Evolutionary conservation across 92 coral and sea anemone species (phyloP), one percentile per base, ranked within the genome.

Genomic region (Diadumene lineata): DNA sequence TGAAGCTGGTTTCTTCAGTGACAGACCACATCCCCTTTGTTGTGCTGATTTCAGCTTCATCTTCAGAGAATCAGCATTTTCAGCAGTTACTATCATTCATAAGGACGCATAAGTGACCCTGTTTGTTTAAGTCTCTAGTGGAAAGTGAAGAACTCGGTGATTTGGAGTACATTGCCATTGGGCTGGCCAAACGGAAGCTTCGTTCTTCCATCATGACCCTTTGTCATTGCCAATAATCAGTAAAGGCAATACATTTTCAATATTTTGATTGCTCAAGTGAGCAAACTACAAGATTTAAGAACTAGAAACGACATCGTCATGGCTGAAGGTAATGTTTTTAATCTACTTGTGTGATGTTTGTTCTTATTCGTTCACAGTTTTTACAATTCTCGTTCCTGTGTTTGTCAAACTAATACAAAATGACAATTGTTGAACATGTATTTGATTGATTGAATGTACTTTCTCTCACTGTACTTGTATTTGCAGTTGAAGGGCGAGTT

Each of bases 401-500:
- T 53, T 62, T 62, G 68, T 62, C 68, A 62, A 62, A 23, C 4
- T 10, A 58, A 26, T 31, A 30, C 30, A 23, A 58, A n/a, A 1
- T 62, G 1, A 16, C 13, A 43, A 38, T 62, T 62, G 10, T 58
- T 58, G 11, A 26, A 58, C 64, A 16, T 62, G 43, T 26, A 62
- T 22, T 62, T 62, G 68, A 62, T 62, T 62, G 31, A 13, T 53
- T 16, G 60, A 53, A 16, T 53, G n/a, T 6, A 16, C 22, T 23
- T 16, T 53, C 4, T 6, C 4, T 53, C 24, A 43, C 2, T 6
- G 34, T 56, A 72, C 56, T 66, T 72, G 48, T 56, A 33, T 64
- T 68, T 55, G 25, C 81, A 38, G 85, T 61, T 50, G 85, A 82
- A 34, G 92, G 92, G 51, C 88, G 82, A 9, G 76, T 78, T n/a